Base-by-base conservation (phyloP, 2,113 vertebrate species). In the Sinocyclocheilus rhinocerous region DNA sequence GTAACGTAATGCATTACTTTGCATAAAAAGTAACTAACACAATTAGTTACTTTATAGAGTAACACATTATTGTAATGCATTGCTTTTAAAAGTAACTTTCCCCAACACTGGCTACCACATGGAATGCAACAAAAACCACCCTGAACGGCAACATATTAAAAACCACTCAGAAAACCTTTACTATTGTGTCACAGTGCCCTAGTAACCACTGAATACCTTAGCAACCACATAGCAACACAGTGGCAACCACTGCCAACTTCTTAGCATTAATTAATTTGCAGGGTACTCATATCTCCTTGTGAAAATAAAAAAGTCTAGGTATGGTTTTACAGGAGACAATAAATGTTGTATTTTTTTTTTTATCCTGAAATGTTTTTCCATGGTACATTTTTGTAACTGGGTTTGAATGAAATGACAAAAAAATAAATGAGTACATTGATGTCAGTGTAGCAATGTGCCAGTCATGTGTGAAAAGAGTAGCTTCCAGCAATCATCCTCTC, bases 401-500 rank as follows among this genome's bases (percentile, higher is more conserved):
- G 29, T 39, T 36, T 20, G 67, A 36, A 42, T 72, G 18, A 72
- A 42, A 72, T 42, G 1, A 72, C 9, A 69, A 69, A 50, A 13
- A 50, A 26, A 59, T 13, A 39, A 33, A 55, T 11, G 24, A 26
- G n/a, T 15, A 77, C 48, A 33, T 9, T 55, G 24, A 52, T 52
- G 52, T 20, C 76, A 61, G 55, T 80, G 22, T 39, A 81, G 39
- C 22, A 63, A 45, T 45, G 22, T 65, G 13, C 36, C 22, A 63
- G 22, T 81, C 78, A 59, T 39, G 57, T 65, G 59, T 45, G 13
- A 80, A 48, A 77, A 24, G 7, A 26, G 15, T 50, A 77, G 24
- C 75, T 77, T 7, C 76, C 45, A 77, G 16, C 76, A 50, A 29
- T 77, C 16, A 77, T 55, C 24, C 48, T 55, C 76, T 52, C 76